Percentiles rank a stretch among this genome's conserved stretches.
phyloP scores from a whole-genome alignment of 2,113 vertebrate species.

The Cygnus atratus region DNA sequence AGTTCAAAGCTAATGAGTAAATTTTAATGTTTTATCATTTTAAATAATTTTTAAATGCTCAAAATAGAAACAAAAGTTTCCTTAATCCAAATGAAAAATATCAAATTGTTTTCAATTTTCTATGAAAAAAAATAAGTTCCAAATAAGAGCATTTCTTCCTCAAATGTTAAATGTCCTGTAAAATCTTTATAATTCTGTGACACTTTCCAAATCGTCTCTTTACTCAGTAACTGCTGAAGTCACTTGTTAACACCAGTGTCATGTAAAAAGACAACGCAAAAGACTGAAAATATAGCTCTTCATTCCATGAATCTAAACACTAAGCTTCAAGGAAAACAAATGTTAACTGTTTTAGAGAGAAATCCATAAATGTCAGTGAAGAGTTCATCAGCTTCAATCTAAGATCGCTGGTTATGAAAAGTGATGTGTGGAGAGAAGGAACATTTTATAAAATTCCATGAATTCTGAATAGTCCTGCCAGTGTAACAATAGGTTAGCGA shows the following conservation, averaged over 20 bases:
- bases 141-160: neutral
- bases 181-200: neutral
- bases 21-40: neutral
- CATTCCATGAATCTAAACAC: neutral
- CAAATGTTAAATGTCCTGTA: neutral
- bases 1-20: neutral
- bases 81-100: neutral
- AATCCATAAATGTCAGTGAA: neutral
- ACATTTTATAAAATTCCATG: neutral
- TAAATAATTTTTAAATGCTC: neutral
- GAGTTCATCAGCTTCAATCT: neutral
- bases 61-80: neutral
- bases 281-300: neutral
- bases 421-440: neutral
- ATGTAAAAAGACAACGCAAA: neutral
- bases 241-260: neutral
- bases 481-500: neutral
- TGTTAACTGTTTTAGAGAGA: neutral
- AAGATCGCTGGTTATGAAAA: neutral
- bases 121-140: neutral
- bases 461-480: neutral
- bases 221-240: neutral
- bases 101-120: neutral
- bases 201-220: neutral
- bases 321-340: neutral